Percentiles rank a stretch among this genome's conserved stretches.
Conservation (phyloP, 2,888 invertebrate genomes). For the Pemphredon lugubris region DNA sequence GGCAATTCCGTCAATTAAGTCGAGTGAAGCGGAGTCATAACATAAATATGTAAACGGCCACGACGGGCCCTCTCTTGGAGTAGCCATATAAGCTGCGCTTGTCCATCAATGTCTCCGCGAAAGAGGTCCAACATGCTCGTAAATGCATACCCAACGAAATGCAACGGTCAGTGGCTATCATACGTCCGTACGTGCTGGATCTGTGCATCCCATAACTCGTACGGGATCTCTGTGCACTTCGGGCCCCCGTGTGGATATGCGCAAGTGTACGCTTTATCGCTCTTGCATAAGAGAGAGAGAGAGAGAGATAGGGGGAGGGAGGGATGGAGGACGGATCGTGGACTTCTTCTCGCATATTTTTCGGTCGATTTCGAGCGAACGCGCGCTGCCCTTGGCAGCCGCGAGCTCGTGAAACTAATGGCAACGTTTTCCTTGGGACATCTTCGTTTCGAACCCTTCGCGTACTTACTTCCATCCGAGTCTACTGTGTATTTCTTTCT, state of each 20-base stretch:
- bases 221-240: constrained; percentile 14
- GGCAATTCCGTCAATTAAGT: constrained; percentile 80
- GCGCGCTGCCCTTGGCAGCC: too few species aligned
- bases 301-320: too few species aligned
- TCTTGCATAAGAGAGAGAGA: too few species aligned
- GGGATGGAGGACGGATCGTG: constrained; percentile 6
- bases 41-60: constrained; percentile 80
- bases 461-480: too few species aligned
- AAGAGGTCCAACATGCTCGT: constrained; percentile 74
- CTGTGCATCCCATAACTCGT: constrained; percentile 61
- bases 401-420: too few species aligned
- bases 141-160: constrained; percentile 74
- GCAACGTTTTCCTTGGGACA: too few species aligned
- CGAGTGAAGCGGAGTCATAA: constrained; percentile 78
- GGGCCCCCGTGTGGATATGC: constrained; percentile 5
- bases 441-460: too few species aligned
- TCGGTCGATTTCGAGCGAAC: constrained; percentile 25
- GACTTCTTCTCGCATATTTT: constrained; percentile 46
- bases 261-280: constrained; percentile 46
- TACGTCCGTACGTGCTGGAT: constrained; percentile 67
- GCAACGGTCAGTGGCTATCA: constrained; percentile 76
- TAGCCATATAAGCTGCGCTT: constrained; percentile 79
- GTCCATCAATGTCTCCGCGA: constrained; percentile 80
- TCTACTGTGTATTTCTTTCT: too few species aligned
- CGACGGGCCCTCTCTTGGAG: constrained; percentile 68